These are phyloP conservation scores for Chrysochloris asiatica DNA, from an alignment of 2,113 vertebrate genomes.

Conservation along the genomic window DNA sequence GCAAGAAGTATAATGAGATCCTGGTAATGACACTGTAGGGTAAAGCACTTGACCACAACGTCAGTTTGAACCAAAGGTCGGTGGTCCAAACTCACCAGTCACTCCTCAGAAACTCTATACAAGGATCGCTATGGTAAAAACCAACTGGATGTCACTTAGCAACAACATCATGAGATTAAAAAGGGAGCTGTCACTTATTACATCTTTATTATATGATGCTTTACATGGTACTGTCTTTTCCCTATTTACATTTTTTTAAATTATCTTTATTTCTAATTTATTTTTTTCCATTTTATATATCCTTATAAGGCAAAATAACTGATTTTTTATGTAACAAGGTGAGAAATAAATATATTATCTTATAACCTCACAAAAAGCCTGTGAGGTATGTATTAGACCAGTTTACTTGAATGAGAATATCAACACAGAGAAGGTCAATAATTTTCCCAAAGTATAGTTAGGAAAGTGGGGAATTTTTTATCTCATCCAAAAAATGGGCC, in stretches of 20 bases:
- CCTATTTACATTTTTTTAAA: constrained; percentile 15
- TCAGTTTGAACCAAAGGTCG: too few species aligned
- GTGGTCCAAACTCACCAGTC: too few species aligned
- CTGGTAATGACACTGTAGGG: too few species aligned
- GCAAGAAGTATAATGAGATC: too few species aligned
- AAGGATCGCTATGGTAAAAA: too few species aligned
- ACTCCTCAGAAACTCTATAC: too few species aligned
- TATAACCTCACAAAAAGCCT: constrained; percentile 34
- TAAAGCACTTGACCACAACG: too few species aligned
- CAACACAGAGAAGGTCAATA: not conserved
- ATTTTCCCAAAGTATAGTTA: not conserved
- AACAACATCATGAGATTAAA: not conserved
- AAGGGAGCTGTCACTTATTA: constrained; percentile 16
- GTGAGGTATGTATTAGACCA: not conserved
- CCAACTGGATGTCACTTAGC: too few species aligned
- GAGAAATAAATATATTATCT: constrained; percentile 35
- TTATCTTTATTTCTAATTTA: constrained; percentile 28
- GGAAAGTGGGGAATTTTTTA: constrained; percentile 10
- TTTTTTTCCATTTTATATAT: not conserved
- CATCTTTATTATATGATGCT: not conserved
- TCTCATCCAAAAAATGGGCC: not conserved
- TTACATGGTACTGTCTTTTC: not conserved
- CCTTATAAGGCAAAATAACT: not conserved
- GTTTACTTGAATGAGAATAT: not conserved
- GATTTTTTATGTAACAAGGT: not conserved